These are phyloP conservation scores for Poeciliopsis turneri DNA, from an alignment of 2,797 vertebrate species.

Conservation along the genomic window DNA sequence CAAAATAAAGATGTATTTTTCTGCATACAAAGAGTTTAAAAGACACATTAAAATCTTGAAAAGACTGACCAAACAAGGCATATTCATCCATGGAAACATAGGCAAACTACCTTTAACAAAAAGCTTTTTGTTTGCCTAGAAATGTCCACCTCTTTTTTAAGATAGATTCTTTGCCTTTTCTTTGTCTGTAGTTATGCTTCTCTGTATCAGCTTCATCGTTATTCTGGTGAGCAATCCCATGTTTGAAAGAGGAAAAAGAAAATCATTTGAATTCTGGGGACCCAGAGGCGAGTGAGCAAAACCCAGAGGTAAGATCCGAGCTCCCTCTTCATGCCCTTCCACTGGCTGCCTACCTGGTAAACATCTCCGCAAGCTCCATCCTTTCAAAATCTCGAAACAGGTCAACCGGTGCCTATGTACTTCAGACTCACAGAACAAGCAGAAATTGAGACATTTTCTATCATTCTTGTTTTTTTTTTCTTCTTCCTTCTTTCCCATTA, in stretches of 20 bases:
- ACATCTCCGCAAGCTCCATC: conserved; percentile 95
- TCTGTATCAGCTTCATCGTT: conserved; percentile 88
- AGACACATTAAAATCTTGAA: neutral
- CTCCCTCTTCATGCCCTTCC: conserved; percentile 70
- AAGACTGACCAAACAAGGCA: conserved; percentile 11
- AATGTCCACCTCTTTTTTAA: conserved; percentile 65
- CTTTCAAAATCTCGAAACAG: conserved; percentile 96
- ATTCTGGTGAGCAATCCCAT: conserved; percentile 90
- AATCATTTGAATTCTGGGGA: conserved; percentile 78
- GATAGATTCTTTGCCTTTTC: conserved; percentile 70
- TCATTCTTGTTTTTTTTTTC: conserved; percentile 41
- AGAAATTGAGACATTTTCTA: conserved; percentile 90
- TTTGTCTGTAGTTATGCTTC: conserved; percentile 67
- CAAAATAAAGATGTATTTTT: neutral
- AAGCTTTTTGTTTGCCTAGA: conserved; percentile 4
- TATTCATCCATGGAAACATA: conserved; percentile 3
- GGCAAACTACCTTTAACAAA: conserved; percentile 9
- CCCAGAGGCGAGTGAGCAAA: conserved; percentile 72
- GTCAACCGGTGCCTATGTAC: conserved; percentile 91
- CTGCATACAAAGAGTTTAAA: conserved; percentile 10
- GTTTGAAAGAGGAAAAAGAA: conserved; percentile 79
- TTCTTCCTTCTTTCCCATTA: conserved; percentile 45
- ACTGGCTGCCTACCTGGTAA: conserved; percentile 85
- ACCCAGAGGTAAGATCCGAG: conserved; percentile 78
- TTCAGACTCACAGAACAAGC: conserved; percentile 89